Conservation (phyloP, 2,888 invertebrate genomes). For the Troides oblongomaculatus region DNA sequence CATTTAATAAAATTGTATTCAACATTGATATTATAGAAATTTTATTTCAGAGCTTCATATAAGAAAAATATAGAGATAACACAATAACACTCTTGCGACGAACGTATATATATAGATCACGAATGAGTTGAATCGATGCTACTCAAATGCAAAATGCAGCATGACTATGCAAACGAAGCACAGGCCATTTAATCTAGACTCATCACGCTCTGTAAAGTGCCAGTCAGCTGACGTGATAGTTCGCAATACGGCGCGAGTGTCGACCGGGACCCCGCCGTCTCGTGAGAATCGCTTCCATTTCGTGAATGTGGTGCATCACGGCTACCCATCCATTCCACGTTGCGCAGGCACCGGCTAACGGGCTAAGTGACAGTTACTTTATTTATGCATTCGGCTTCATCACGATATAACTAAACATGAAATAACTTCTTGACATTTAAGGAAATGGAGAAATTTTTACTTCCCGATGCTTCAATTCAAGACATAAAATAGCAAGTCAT, state of each 20-base stretch:
- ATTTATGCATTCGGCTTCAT: slow-evolving; percentile 47
- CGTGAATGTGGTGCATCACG: slow-evolving; percentile 47
- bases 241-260: slow-evolving; percentile 21
- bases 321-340: slow-evolving; percentile 45
- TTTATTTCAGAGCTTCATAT: not conserved
- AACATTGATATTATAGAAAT: not conserved
- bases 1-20: too few species aligned
- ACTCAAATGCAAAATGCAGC: slow-evolving; percentile 8
- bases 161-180: slow-evolving; percentile 16
- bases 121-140: not conserved
- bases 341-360: slow-evolving; percentile 45
- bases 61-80: not conserved
- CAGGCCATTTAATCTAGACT: slow-evolving; percentile 27
- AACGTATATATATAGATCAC: not conserved
- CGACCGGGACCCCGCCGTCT: slow-evolving; percentile 34
- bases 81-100: not conserved
- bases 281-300: slow-evolving; percentile 59
- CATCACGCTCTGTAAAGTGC: slow-evolving; percentile 24
- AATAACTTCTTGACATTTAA: not conserved
- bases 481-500: too few species aligned
- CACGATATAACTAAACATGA: not conserved
- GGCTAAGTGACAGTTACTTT: slow-evolving; percentile 54
- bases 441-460: not conserved
- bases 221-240: slow-evolving; percentile 26
- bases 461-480: not conserved